Evolutionary conservation across 2,797 vertebrate species (phyloP), one percentile per base, ranked within the genome.

Genomic region (Pteropus rufus): DNA sequence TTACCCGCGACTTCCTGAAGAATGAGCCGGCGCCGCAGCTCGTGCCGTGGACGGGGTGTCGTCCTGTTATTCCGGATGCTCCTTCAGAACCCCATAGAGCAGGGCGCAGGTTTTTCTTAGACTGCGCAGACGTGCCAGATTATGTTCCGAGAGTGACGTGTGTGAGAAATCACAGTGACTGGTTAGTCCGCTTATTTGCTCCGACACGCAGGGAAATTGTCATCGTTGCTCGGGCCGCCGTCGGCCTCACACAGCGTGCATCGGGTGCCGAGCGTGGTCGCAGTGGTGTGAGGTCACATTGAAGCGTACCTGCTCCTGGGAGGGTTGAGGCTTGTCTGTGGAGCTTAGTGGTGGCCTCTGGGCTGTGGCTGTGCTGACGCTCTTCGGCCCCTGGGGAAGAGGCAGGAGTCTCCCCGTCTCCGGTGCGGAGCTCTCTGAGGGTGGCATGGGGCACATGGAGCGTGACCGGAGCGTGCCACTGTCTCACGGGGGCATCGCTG

Each of bases 221-320:
- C 7, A 0, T 26, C 29, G 12, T 24, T 19, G 31, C 72, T 21
- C 8, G 7, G 76, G 15, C 65, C 39, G 0, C 56, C 3, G 8
- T 14, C 49, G 75, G 39, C 19, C 34, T 31, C 2, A 3, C 34
- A 10, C 56, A 7, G 0, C n/a, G 8, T 0, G 4, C 15, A 0
- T 1, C 11, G 24, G 24, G 31, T 7, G 39, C 58, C 18, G 0
- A 2, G 0, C 5, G 49, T 49, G 34, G 46, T 79, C 29, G 5
- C 36, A 5, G 49, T 1, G 39, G 6, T 26, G 2, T 9, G 29
- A 67, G 39, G 2, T 14, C 16, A 1, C 12, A 1, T 0, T 23
- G 69, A 49, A 56, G 79, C 58, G 46, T 10, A 3, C 7, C 65
- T 10, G 24, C 46, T 23, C 1, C 23, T 31, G 34, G 16, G 29